Conservation (phyloP, 2,113 vertebrate species). For the Oenanthe melanoleuca region DNA sequence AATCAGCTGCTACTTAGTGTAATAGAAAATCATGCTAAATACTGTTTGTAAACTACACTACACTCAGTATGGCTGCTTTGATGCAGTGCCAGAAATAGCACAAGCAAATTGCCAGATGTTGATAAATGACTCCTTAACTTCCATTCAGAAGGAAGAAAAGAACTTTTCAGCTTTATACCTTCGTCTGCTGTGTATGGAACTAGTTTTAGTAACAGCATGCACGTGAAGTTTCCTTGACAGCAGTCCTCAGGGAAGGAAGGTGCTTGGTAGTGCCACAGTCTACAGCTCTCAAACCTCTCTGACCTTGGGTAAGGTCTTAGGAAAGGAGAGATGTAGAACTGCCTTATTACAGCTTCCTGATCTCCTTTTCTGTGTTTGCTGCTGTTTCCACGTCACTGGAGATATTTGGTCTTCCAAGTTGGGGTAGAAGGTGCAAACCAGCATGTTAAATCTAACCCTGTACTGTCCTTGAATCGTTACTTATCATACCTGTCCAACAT, state of each 20-base stretch:
- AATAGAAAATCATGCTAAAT: slow-evolving; percentile 58
- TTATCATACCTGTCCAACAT: slow-evolving; percentile 86
- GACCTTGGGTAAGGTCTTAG: not conserved
- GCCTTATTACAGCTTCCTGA: not conserved
- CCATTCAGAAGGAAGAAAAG: not conserved
- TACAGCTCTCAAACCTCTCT: not conserved
- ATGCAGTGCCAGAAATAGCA: slow-evolving; percentile 42
- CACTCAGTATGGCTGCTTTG: not conserved
- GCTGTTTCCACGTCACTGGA: not conserved
- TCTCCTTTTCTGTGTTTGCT: not conserved
- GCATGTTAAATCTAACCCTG: not conserved
- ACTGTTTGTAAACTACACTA: slow-evolving; percentile 32
- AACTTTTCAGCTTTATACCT: not conserved
- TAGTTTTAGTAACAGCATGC: not conserved
- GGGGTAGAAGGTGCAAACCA: not conserved
- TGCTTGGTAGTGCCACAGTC: not conserved
- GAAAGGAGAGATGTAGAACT: not conserved
- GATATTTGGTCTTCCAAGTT: not conserved
- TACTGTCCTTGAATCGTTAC: not conserved
- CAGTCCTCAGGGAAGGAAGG: not conserved
- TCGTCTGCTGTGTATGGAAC: not conserved
- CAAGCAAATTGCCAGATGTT: slow-evolving; percentile 29
- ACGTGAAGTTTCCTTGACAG: not conserved
- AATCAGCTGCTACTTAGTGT: slow-evolving; percentile 64
- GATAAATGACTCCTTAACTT: not conserved